Conservation (phyloP, 1,140 invertebrate species). For the Drosophila parvula region DNA sequence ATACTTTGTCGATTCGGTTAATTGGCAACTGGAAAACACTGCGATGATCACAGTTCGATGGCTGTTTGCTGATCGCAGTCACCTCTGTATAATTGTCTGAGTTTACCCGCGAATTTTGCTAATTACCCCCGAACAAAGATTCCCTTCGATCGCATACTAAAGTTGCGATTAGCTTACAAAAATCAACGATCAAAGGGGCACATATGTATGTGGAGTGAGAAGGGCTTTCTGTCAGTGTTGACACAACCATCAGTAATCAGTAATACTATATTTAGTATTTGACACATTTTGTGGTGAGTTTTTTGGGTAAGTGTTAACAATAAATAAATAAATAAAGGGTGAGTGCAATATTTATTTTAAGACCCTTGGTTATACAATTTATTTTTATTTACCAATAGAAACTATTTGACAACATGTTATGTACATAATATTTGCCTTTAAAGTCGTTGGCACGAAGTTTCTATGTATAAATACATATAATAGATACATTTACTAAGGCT, state of each 20-base stretch:
- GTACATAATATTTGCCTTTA: not conserved
- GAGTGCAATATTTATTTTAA: not conserved
- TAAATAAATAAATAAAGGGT: not conserved
- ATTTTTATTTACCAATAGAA: not conserved
- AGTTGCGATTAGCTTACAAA: slow-evolving; percentile 5
- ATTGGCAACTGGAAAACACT: slow-evolving; percentile 16
- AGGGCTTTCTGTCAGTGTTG: not conserved
- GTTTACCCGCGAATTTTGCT: slow-evolving; percentile 28
- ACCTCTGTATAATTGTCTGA: slow-evolving; percentile 12
- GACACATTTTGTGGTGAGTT: not conserved
- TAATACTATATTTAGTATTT: not conserved
- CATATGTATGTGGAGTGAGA: not conserved
- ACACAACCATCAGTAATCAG: not conserved
- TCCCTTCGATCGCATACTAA: slow-evolving; percentile 10
- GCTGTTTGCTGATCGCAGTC: slow-evolving; percentile 10
- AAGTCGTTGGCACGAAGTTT: not conserved
- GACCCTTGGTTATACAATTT: not conserved
- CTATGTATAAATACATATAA: not conserved
- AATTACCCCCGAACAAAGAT: slow-evolving; percentile 15
- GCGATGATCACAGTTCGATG: slow-evolving; percentile 12
- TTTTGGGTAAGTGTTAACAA: not conserved
- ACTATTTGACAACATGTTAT: not conserved
- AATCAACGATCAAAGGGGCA: not conserved
- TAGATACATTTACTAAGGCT: not conserved
- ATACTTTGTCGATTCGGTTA: slow-evolving; percentile 4